Percentiles rank a stretch among this genome's conserved stretches.
phyloP scores from a whole-genome alignment of 1,140 invertebrate genomes.

The Mesaphorura yosii region DNA sequence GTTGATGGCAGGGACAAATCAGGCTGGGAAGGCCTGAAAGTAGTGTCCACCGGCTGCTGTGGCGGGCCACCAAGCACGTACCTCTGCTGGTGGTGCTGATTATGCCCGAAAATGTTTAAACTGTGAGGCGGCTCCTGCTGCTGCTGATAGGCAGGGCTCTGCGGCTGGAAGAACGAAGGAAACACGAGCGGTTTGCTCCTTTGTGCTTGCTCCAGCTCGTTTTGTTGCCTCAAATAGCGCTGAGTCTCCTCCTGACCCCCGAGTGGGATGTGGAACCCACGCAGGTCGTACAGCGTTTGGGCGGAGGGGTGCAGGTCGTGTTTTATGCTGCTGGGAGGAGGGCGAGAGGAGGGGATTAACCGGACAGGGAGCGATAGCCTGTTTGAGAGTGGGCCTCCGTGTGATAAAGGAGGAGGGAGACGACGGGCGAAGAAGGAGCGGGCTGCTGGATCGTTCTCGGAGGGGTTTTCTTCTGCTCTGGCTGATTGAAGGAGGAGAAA shows the following conservation, averaged over 20 bases:
- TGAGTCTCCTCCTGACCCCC: slow-evolving; percentile 18
- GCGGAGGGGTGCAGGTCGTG: slow-evolving; percentile 9
- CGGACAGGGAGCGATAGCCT: no score
- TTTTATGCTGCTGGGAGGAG: not conserved
- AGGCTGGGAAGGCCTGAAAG: slow-evolving; percentile 15
- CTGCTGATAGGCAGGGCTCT: slow-evolving; percentile 9
- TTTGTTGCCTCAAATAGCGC: slow-evolving; percentile 5
- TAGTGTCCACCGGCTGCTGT: not conserved
- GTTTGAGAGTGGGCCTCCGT: no score
- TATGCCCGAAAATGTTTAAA: slow-evolving; percentile 26
- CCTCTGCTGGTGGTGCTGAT: slow-evolving; percentile 12
- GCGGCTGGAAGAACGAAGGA: slow-evolving; percentile 28
- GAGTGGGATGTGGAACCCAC: slow-evolving; percentile 26
- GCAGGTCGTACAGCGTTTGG: slow-evolving; percentile 29
- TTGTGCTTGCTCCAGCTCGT: slow-evolving; percentile 10
- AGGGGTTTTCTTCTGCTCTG: no score
- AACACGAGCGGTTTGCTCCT: slow-evolving; percentile 22
- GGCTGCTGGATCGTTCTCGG: no score
- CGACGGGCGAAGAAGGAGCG: no score
- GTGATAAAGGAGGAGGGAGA: no score
- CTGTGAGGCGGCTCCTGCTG: slow-evolving; percentile 1
- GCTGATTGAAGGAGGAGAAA: no score
- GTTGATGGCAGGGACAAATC: slow-evolving; percentile 9
- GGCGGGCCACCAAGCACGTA: not conserved
- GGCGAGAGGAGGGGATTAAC: no score